Conservation (phyloP, 92 coral and sea anemone species). For the Meandrina meandrites region DNA sequence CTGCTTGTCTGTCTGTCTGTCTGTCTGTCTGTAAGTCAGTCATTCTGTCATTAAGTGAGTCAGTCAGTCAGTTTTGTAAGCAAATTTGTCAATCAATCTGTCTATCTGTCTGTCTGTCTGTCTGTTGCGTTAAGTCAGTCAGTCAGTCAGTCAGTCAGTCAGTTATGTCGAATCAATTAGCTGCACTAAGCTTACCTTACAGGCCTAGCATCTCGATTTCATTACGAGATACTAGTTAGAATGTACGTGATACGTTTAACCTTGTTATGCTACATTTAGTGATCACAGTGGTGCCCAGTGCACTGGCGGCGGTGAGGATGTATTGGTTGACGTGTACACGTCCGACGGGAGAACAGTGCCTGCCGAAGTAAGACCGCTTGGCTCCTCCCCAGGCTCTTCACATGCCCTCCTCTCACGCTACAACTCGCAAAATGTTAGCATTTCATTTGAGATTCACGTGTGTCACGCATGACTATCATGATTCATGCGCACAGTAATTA, state of each 20-base stretch:
- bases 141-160: no score
- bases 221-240: no score
- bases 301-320: constrained; percentile 93
- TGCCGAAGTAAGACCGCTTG: constrained; percentile 88
- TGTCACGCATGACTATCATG: constrained; percentile 36
- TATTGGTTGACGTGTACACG: constrained; percentile 93
- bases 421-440: constrained; percentile 83
- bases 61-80: neutral
- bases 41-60: neutral
- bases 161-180: neutral
- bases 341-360: constrained; percentile 93
- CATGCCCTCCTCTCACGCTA: constrained; percentile 56
- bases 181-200: neutral
- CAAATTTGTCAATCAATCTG: neutral
- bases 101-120: neutral
- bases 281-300: constrained; percentile 93
- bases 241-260: neutral
- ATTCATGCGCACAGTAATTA: constrained; percentile 16
- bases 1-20: neutral
- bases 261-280: constrained; percentile 47
- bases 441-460: constrained; percentile 43
- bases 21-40: neutral
- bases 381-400: constrained; percentile 64
- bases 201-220: neutral
- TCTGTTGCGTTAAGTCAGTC: neutral